These are phyloP conservation scores for Brevimyrus niger DNA, from an alignment of 2,113 vertebrate genomes.

Conservation along the genomic window DNA sequence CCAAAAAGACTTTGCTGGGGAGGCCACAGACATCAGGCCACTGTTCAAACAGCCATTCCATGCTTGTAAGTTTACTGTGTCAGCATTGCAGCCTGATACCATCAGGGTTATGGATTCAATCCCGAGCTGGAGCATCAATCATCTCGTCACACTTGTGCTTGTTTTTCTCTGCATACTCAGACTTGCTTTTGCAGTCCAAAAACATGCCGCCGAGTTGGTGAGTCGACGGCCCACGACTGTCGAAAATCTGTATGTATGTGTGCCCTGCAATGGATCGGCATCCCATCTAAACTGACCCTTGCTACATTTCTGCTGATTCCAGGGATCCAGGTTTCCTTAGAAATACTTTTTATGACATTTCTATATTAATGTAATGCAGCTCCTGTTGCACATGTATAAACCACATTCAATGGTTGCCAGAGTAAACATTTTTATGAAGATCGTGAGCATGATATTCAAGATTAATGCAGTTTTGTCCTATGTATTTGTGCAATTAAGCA, in stretches of 20 bases:
- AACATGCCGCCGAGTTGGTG: not conserved
- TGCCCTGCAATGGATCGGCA: not conserved
- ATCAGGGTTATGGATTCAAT: not conserved
- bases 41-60: not conserved
- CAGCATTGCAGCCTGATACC: not conserved
- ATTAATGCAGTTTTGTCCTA: not conserved
- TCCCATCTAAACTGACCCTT: not conserved
- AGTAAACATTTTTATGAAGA: not conserved
- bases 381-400: not conserved
- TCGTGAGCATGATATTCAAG: not conserved
- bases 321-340: not conserved
- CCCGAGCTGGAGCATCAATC: not conserved
- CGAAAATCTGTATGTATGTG: not conserved
- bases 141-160: not conserved
- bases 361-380: not conserved
- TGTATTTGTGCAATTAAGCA: not conserved
- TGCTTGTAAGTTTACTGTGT: not conserved
- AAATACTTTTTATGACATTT: not conserved
- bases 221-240: not conserved
- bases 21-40: not conserved
- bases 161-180: not conserved
- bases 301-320: not conserved
- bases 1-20: not conserved
- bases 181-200: not conserved
- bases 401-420: not conserved